Evolutionary conservation across 2,888 invertebrate genomes (phyloP), one percentile per base, ranked within the genome.

Genomic region (Tetranychus truncatus): DNA sequence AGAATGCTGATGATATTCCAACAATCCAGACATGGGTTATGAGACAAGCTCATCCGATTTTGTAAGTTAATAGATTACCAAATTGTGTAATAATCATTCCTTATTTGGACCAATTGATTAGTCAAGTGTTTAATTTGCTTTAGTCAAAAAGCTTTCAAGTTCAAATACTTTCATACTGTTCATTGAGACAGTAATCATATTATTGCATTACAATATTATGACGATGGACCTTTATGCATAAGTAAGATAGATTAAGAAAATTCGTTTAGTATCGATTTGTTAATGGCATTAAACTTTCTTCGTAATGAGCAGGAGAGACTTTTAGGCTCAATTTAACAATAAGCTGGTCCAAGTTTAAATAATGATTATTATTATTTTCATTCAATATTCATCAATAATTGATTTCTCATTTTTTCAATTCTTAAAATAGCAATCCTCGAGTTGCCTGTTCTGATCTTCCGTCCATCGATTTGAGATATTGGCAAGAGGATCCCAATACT

Each of bases 1-100:
- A 93, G 82, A 94, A 93, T 82, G 92, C 92, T 11, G 93, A 94
- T 82, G 86, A 92, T 78, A 91, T 93, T 78, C 92, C 92, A 81
- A 91, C 91, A 11, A 89, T 91, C 78, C 93, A 94, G 82, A 86
- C 92, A 15, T 93, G 92, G 83, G 92, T 92, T 0, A 91, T 93
- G 91, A 91, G 92, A 69, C 84, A 92, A 80, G 91, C 92, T n/a
- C 77, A 79, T 75, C 77, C 78, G n/a, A 75, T 79, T 21, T 76
- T 77, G 78, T 79, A 74, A 77, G 79, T 73, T 45, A n/a, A 24
- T 71, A n/a, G 11, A n/a, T 11, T 66, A 71, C 6, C n/a, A 74
- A 34, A 34, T 34, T 5, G 34, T 34, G 34, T 34, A 34, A 34
- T 34, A 34, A 34, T 34, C 34, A 5, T 34, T 34, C 2, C 34